Base-by-base conservation (phyloP, 2,113 vertebrate species). In the Phrynocephalus versicolor region DNA sequence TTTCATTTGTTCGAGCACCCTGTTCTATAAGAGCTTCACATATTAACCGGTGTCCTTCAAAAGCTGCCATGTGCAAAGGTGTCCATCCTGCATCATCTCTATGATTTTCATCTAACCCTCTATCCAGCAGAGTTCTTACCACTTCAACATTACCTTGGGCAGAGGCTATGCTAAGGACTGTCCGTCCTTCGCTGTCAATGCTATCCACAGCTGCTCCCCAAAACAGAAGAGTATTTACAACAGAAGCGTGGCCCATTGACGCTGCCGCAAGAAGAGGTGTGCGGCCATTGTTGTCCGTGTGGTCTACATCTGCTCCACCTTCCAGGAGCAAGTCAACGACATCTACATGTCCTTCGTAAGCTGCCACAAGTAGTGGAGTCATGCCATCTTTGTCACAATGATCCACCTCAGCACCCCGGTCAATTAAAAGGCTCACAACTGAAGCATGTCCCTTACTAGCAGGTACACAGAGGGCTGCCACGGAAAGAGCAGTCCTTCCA, bases 301-400 rank as follows among this genome's bases (percentile, higher is more conserved):
- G 98, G 92, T 99, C 99, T 0, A 99, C 98, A 55, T 99, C 98
- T 0, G 98, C 99, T 30, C 99, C 98, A 16, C 98, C 98, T 94
- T 99, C 99, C 55, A 99, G 92, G 69, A 99, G 98, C 35, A 99
- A 93, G 93, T 99, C 98, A 0, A 99, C 99, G 41, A 99, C 98
- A 19, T 99, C 98, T 0, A 99, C 98, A 0, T 99, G 99, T 88
- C 99, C 99, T 95, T 99, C 99, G 1, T 99, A 99, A 86, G 98
- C 98, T 16, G 99, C 99, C 5, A 99, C 99, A 25, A 99, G 96
- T 87, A 99, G 96, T 0, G 99, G 99, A 0, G 99, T 99, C 98
- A 99, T 99, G 92, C 98, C 98, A 1, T 99, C 99, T 89, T 99
- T 99, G 89, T 99, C 99, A 6, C 99, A 99, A 87, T 99, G 99